phyloP scores from a whole-genome alignment of 2,888 invertebrate species.

The Resseliella maxima region DNA sequence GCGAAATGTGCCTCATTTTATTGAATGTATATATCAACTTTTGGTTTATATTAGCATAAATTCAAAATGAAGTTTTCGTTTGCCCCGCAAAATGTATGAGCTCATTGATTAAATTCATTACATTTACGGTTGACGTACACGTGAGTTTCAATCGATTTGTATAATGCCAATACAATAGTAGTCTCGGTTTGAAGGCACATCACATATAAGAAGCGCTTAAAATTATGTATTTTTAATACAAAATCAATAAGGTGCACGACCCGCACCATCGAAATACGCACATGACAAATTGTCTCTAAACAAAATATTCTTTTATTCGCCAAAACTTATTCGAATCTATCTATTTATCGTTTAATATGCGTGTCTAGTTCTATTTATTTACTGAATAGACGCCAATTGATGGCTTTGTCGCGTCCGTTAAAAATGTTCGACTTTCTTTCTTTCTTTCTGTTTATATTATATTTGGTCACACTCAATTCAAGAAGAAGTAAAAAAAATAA shows the following conservation, averaged over 20 bases:
- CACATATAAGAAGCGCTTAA: constrained; percentile 38
- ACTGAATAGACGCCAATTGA: background rate
- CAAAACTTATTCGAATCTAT: background rate
- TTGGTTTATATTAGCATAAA: background rate
- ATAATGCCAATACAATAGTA: background rate
- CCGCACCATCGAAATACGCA: constrained; percentile 2
- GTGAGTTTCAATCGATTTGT: background rate
- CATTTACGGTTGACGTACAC: background rate
- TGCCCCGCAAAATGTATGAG: background rate
- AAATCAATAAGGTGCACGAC: constrained; percentile 28
- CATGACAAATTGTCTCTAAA: constrained; percentile 1
- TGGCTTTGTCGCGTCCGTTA: background rate
- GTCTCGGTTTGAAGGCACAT: background rate
- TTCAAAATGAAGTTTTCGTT: constrained; percentile 36
- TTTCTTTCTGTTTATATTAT: background rate
- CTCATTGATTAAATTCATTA: background rate
- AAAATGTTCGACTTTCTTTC: background rate
- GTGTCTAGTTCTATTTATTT: constrained; percentile 1
- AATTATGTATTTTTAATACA: constrained; percentile 49
- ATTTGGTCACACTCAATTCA: background rate
- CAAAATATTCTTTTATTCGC: background rate
- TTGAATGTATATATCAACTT: background rate
- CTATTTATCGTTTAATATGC: background rate
- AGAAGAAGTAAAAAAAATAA: too few relatives aligned
- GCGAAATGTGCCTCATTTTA: background rate